These are phyloP conservation scores for Paedocypris micromegethes DNA, from an alignment of 2,797 vertebrate genomes.

Conservation along the genomic window DNA sequence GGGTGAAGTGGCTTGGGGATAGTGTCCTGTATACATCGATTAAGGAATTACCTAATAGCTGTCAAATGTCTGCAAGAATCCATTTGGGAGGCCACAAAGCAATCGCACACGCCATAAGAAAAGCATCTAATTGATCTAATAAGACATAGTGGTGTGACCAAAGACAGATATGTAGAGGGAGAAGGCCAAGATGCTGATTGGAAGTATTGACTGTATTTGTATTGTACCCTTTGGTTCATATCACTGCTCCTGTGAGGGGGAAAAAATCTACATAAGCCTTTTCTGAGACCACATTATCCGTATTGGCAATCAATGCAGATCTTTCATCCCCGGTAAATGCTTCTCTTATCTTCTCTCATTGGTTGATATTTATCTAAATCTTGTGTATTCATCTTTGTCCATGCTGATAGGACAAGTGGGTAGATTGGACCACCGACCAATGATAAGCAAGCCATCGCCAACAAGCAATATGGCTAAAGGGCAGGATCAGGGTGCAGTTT, in stretches of 20 bases:
- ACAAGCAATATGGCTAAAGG: no score
- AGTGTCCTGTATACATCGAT: slow-evolving; percentile 55
- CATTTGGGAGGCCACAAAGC: slow-evolving; percentile 45
- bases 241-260: background rate
- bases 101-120: slow-evolving; percentile 46
- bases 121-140: slow-evolving; percentile 39
- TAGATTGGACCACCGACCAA: no score
- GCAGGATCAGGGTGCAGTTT: no score
- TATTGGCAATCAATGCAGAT: slow-evolving; percentile 30
- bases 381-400: background rate
- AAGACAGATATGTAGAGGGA: slow-evolving; percentile 7
- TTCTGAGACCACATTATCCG: slow-evolving; percentile 11
- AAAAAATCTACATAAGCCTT: background rate
- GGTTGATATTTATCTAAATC: slow-evolving; percentile 1
- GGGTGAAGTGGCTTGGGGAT: slow-evolving; percentile 13
- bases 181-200: slow-evolving; percentile 13
- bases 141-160: slow-evolving; percentile 30
- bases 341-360: slow-evolving; percentile 4
- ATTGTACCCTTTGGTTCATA: slow-evolving; percentile 11
- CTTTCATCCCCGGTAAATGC: slow-evolving; percentile 15
- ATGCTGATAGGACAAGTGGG: background rate
- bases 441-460: no score
- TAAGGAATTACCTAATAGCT: slow-evolving; percentile 62
- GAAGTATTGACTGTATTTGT: slow-evolving; percentile 1
- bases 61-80: slow-evolving; percentile 54